Evolutionary conservation across 2,797 vertebrate species (phyloP), one percentile per base, ranked within the genome.

Genomic region (Falco berigora): DNA sequence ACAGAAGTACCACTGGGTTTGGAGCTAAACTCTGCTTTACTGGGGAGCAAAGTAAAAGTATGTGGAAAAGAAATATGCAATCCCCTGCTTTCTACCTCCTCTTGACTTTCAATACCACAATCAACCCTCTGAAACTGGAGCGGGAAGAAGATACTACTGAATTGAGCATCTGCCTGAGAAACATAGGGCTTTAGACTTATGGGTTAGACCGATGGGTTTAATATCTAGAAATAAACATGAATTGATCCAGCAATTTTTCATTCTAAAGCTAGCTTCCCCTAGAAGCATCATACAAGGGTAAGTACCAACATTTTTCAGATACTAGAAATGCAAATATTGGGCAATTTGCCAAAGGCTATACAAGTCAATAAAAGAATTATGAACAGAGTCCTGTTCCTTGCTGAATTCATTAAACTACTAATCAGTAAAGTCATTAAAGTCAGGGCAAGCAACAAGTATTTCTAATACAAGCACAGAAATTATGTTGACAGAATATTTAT

Each of bases 291-390:
- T 25, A 75, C 47, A 91, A 74, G 84, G 92, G 27, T 64, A 95
- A 86, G 36, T 62, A 92, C 40, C 46, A 91, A 63, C 10, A 80
- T 88, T 95, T 92, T 93, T 95, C 86, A 96, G 79, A 94, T 46
- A 84, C 55, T 62, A 50, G 49, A 88, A 87, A 82, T 68, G 64
- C 64, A 94, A 91, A 92, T 90, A 92, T 77, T 64, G 78, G 68
- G 28, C 78, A 92, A 81, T 83, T 93, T 90, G 61, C 89, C 81
- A 91, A 91, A 91, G 78, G 81, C 27, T 32, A 80, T 49, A 14
- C 14, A 83, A 93, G 72, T 80, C 81, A 90, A n/a, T 86, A 94
- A 42, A 21, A 86, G 38, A 94, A 86, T 64, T 76, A 50, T 4
- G 16, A 83, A 50, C 23, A 56, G 63, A 93, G 75, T 72, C 62